Percentiles rank a stretch among this genome's conserved stretches.
phyloP scores from a whole-genome alignment of 2,888 invertebrate genomes.

The Cenopis cana region DNA sequence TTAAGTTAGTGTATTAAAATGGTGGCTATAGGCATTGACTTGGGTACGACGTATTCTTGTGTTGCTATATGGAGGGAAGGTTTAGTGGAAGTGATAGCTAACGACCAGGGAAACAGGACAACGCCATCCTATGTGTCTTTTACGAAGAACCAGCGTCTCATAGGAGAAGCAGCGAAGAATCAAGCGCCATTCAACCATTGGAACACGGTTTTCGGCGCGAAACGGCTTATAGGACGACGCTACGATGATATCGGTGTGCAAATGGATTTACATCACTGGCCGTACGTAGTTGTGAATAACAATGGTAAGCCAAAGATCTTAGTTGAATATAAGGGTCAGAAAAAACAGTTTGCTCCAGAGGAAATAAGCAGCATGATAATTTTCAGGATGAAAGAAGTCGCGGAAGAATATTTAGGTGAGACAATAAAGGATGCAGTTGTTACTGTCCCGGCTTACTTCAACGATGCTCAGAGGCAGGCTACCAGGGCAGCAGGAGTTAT shows the following conservation, averaged over 20 bases:
- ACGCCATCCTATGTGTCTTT: slow-evolving; percentile 74
- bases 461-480: slow-evolving; percentile 68
- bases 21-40: slow-evolving; percentile 73
- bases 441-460: slow-evolving; percentile 74
- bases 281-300: slow-evolving; percentile 62
- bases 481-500: slow-evolving; percentile 64
- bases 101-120: slow-evolving; percentile 66
- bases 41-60: slow-evolving; percentile 71
- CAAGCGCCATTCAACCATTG: slow-evolving; percentile 64
- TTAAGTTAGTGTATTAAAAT: slow-evolving; percentile 52
- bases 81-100: slow-evolving; percentile 66
- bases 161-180: slow-evolving; percentile 70
- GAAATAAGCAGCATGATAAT: slow-evolving; percentile 72
- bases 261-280: slow-evolving; percentile 66
- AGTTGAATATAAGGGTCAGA: slow-evolving; percentile 62
- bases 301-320: slow-evolving; percentile 69
- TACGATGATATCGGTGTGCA: slow-evolving; percentile 69
- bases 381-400: slow-evolving; percentile 68
- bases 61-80: slow-evolving; percentile 70
- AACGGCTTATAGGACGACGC: slow-evolving; percentile 67
- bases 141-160: slow-evolving; percentile 60
- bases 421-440: slow-evolving; percentile 68
- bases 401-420: slow-evolving; percentile 63
- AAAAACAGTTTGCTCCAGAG: slow-evolving; percentile 65
- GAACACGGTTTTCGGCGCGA: slow-evolving; percentile 70